A percentile compares a stretch with the other conserved stretches of the same genome.
phyloP scores from a whole-genome alignment of 23 tunicate genomes.

The Styela clava region DNA sequence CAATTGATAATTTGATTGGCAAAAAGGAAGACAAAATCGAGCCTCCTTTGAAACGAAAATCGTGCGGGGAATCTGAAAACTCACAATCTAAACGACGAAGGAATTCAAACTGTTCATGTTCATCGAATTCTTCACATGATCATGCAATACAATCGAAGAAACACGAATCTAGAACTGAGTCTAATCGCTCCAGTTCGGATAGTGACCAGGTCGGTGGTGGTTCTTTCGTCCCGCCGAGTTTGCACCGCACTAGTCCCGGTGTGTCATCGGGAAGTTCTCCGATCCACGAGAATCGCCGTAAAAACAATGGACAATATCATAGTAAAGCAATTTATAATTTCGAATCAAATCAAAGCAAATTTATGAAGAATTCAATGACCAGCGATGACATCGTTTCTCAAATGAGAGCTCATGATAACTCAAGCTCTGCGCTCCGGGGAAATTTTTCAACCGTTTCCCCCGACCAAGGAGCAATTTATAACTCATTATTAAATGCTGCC shows the following conservation, averaged over 20 bases:
- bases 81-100: neutral
- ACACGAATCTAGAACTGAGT: neutral
- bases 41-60: neutral
- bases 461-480: neutral
- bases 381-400: neutral
- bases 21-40: neutral
- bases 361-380: neutral
- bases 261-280: neutral
- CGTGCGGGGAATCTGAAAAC: neutral
- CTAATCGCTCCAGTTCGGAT: neutral
- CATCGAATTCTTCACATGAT: slow-evolving; percentile 7
- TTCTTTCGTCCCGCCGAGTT: neutral
- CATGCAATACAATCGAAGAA: neutral
- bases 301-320: neutral
- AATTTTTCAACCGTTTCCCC: slow-evolving; percentile 1
- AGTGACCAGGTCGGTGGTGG: neutral
- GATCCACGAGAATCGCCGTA: neutral
- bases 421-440: neutral
- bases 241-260: neutral
- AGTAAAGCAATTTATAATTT: neutral
- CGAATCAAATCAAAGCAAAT: neutral
- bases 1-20: slow-evolving; percentile 16
- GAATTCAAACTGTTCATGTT: slow-evolving; percentile 13
- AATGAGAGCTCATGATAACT: neutral
- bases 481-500: slow-evolving; percentile 8